Percentiles rank a stretch among this genome's conserved stretches.
phyloP scores from a whole-genome alignment of 2,888 invertebrate genomes.

The Endomychus coccineus region DNA sequence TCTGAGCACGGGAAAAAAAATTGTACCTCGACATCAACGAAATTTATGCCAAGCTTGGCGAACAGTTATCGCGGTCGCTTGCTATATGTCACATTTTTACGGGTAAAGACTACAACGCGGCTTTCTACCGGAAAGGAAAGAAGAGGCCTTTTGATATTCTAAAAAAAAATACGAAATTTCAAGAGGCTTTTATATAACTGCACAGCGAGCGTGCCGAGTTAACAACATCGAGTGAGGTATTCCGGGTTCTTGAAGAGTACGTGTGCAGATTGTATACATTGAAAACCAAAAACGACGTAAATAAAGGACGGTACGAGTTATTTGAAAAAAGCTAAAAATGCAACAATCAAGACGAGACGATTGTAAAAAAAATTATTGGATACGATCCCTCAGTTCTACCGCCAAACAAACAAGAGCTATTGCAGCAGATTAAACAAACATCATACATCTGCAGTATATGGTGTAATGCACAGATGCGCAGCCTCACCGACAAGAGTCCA shows the following conservation, averaged over 20 bases:
- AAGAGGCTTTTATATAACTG: no score
- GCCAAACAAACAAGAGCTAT: constrained; percentile 13
- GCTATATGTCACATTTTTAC: constrained; percentile 21
- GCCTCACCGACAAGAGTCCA: constrained; percentile 10
- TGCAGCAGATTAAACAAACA: constrained; percentile 12
- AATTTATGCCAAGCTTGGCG: constrained; percentile 13
- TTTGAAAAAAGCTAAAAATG: constrained; percentile 24
- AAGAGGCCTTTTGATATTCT: constrained; percentile 15
- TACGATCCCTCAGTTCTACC: constrained; percentile 15
- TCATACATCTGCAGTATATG: constrained; percentile 11
- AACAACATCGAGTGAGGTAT: no score
- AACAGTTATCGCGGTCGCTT: constrained; percentile 9
- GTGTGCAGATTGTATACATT: no score
- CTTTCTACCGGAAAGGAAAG: constrained; percentile 20
- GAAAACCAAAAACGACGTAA: no score
- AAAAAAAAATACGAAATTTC: no score
- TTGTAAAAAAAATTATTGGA: constrained; percentile 17
- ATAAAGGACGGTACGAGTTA: constrained; percentile 25
- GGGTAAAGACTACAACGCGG: constrained; percentile 21
- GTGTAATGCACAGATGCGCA: constrained; percentile 15
- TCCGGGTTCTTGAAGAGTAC: no score
- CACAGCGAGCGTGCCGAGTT: no score
- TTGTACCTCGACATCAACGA: constrained; percentile 12
- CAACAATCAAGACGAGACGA: constrained; percentile 20
- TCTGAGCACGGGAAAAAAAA: constrained; percentile 8